Base-by-base conservation (phyloP, 2,797 vertebrate species). In the Eutrigla gurnardus region DNA sequence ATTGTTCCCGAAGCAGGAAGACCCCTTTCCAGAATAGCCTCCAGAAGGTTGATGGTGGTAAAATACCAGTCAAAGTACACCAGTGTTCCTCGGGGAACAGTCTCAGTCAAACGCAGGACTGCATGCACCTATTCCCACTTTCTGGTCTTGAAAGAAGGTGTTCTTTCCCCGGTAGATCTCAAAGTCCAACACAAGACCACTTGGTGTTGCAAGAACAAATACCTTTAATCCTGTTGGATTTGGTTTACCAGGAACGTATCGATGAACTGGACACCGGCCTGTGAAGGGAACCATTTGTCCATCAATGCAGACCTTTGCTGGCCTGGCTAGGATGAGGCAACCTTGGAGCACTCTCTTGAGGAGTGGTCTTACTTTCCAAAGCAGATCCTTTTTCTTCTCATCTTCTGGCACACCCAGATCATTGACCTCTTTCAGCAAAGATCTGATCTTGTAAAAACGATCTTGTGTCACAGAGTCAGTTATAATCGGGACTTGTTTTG, bases 131-230 rank as follows among this genome's bases (percentile, higher is more conserved):
- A 46, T 46, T 46, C 45, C 14, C 4, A 46, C 15, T 5, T 45
- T 4, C 43, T 17, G 45, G 45, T 15, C 14, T 46, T 15, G 13
- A 46, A 7, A 6, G 7, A 46, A 17, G 5, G 14, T 46, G 14
- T 17, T 17, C 45, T 46, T 46, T 46, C 45, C 15, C 15, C 15
- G 12, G 57, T 55, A 67, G 42, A 17, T 72, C 12, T 78, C 8
- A 72, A 66, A 66, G 37, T 71, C 62, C 50, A 58, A 4, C n/a
- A 64, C 73, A 10, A 47, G 14, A 4, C 55, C 75, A 71, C 47
- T 15, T 77, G 57, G 55, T 47, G 5, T 47, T 66, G 35, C 62
- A 66, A 14, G 36, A 78, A 67, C 8, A 0, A 73, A 65, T 8
- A 17, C 54, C 53, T 73, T 43, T 59, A 59, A 50, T 65, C 37